phyloP scores from a whole-genome alignment of 1,140 invertebrate species.

The Chionoecetes opilio region DNA sequence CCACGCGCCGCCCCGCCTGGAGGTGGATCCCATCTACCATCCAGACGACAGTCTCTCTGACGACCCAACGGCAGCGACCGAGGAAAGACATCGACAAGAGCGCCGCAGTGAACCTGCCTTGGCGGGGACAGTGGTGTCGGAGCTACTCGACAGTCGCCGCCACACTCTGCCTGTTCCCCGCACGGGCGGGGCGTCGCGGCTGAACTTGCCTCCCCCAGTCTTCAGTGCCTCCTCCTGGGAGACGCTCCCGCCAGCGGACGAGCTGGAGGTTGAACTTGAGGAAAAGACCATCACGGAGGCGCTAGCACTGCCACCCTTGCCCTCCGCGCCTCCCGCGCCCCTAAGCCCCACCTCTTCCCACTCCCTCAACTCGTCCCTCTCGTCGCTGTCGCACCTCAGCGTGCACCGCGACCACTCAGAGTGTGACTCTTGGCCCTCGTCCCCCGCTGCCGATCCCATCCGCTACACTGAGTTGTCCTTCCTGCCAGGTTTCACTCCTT shows the following conservation, averaged over 20 bases:
- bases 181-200: slow-evolving; percentile 33
- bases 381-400: slow-evolving; percentile 72
- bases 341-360: slow-evolving; percentile 61
- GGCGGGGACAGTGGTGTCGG: not conserved
- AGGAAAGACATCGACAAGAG: not conserved
- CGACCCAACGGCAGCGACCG: not conserved
- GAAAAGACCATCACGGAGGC: slow-evolving; percentile 70
- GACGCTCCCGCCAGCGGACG: slow-evolving; percentile 79
- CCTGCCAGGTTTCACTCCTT: not conserved
- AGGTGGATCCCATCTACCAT: not conserved
- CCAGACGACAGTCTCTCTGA: not conserved
- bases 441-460: slow-evolving; percentile 31
- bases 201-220: slow-evolving; percentile 41
- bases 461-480: slow-evolving; percentile 44
- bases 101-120: slow-evolving; percentile 57
- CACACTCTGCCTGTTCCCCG: slow-evolving; percentile 72
- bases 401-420: slow-evolving; percentile 64
- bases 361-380: slow-evolving; percentile 79
- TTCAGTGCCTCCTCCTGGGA: slow-evolving; percentile 79
- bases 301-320: not conserved
- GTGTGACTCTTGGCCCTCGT: slow-evolving; percentile 71
- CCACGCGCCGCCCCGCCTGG: not conserved
- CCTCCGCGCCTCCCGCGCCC: slow-evolving; percentile 46
- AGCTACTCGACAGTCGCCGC: slow-evolving; percentile 61
- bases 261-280: slow-evolving; percentile 77